phyloP scores from a whole-genome alignment of 53 echinoderm and acorn worm genomes.

The Luidia sarsii region DNA sequence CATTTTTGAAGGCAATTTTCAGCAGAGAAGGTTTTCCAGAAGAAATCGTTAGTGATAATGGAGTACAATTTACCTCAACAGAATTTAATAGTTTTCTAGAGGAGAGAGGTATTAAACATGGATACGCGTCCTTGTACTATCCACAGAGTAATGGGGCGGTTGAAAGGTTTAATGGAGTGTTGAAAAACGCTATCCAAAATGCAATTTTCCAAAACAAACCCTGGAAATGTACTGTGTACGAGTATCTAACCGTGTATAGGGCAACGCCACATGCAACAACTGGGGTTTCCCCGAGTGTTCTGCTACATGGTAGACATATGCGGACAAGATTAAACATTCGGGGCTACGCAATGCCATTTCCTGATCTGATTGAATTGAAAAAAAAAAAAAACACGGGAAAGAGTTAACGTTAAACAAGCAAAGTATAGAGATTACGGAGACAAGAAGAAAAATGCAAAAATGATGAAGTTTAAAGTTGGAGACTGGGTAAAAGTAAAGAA shows the following conservation, averaged over 20 bases:
- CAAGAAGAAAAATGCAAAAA: conserved; percentile 43
- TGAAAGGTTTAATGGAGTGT: conserved; percentile 23
- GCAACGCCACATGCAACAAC: conserved; percentile 32
- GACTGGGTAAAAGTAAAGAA: conserved; percentile 50
- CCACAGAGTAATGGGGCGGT: conserved; percentile 24
- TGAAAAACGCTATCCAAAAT: conserved; percentile 35
- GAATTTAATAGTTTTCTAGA: conserved; percentile 7
- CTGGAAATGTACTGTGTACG: conserved; percentile 6
- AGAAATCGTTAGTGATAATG: conserved; percentile 39
- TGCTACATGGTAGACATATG: conserved; percentile 40
- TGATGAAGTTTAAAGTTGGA: conserved; percentile 20
- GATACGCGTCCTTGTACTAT: conserved; percentile 17
- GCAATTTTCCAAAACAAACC: conserved; percentile 8
- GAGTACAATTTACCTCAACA: conserved; percentile 34
- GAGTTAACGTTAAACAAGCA: no score
- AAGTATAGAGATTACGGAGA: no score
- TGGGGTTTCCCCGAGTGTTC: conserved; percentile 14
- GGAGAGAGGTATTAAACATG: conserved; percentile 6
- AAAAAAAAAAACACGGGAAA: no score
- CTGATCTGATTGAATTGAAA: no score
- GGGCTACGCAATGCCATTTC: conserved; percentile 2
- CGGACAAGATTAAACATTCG: conserved; percentile 16
- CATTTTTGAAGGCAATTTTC: conserved; percentile 24
- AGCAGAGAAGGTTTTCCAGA: conserved; percentile 35
- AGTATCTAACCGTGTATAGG: conserved; percentile 10